Evolutionary conservation across 2,797 vertebrate species (phyloP).

Genomic region (Acanthis flammea): DNA sequence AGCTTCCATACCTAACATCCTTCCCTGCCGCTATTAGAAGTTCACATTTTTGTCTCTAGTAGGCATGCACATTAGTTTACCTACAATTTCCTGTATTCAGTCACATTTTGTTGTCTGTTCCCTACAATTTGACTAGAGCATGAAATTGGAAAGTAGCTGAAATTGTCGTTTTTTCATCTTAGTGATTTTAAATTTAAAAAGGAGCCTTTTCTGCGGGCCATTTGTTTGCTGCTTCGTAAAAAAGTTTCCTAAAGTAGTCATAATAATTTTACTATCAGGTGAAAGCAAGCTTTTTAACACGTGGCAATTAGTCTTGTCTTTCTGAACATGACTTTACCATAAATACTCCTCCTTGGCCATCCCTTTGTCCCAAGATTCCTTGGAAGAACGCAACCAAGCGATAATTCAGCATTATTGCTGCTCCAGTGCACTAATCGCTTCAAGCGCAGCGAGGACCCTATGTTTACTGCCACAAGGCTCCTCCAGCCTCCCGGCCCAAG

Average conservation of each 20-base stretch:
- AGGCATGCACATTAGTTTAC: conserved; percentile 35
- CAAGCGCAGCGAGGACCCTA: conserved; percentile 86
- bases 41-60: conserved; percentile 36
- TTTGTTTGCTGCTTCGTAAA: conserved; percentile 15
- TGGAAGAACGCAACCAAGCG: conserved; percentile 85
- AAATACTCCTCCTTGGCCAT: conserved; percentile 81
- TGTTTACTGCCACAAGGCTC: conserved; percentile 88
- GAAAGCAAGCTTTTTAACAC: conserved; percentile 68
- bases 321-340: conserved; percentile 76
- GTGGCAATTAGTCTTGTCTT: conserved; percentile 75
- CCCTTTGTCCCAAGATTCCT: conserved; percentile 87
- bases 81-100: conserved; percentile 44
- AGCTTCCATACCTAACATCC: conserved; percentile 43
- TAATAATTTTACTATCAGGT: conserved; percentile 58
- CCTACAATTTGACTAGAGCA: conserved; percentile 33
- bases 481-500: conserved; percentile 88
- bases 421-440: conserved; percentile 89
- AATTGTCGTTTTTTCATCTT: conserved; percentile 26
- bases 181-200: conserved; percentile 58
- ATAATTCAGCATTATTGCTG: conserved; percentile 90
- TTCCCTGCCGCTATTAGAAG: conserved; percentile 38
- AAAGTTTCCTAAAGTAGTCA: conserved; percentile 54
- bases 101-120: conserved; percentile 34
- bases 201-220: not conserved
- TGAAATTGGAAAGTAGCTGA: conserved; percentile 56